A percentile compares a stretch with the other conserved stretches of the same genome.
Evolutionary conservation across 2,888 invertebrate genomes (phyloP).

Genomic region (Lampropteryx suffumata): DNA sequence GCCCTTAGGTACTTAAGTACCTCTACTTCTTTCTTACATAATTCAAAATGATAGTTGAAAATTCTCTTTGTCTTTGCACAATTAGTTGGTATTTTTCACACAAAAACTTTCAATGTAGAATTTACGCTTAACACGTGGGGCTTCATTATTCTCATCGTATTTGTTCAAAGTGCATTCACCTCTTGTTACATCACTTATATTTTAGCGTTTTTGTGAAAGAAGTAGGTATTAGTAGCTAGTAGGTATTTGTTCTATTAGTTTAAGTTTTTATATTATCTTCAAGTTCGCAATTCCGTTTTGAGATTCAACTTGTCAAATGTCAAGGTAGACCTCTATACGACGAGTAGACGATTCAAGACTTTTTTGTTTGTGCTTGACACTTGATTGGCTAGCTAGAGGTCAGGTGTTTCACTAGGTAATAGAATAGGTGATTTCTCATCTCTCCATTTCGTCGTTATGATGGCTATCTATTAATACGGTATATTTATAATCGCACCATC

Average conservation of each 20-base stretch:
- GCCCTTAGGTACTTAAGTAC: too few species aligned
- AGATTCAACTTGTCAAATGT: conserved; percentile 10
- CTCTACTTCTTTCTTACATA: too few species aligned
- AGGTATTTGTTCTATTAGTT: background rate
- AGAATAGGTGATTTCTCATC: too few species aligned
- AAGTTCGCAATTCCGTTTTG: conserved; percentile 9
- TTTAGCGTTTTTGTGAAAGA: background rate
- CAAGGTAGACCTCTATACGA: conserved; percentile 15
- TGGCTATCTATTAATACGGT: too few species aligned
- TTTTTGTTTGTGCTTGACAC: background rate
- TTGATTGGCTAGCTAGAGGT: too few species aligned
- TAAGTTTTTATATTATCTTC: conserved; percentile 1
- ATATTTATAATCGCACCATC: too few species aligned
- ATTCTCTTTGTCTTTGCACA: too few species aligned
- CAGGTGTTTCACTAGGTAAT: too few species aligned
- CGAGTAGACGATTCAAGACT: too few species aligned
- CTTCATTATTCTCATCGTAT: conserved; percentile 17
- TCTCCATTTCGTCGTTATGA: too few species aligned
- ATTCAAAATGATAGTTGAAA: too few species aligned
- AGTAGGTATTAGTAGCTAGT: background rate
- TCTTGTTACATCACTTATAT: conserved; percentile 13
- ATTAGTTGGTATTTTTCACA: background rate
- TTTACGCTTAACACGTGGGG: conserved; percentile 14
- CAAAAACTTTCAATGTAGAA: background rate
- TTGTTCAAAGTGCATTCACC: conserved; percentile 18